Evolutionary conservation across 2,888 invertebrate genomes (phyloP), one percentile per base, ranked within the genome.

Genomic region (Amorpha juglandis): DNA sequence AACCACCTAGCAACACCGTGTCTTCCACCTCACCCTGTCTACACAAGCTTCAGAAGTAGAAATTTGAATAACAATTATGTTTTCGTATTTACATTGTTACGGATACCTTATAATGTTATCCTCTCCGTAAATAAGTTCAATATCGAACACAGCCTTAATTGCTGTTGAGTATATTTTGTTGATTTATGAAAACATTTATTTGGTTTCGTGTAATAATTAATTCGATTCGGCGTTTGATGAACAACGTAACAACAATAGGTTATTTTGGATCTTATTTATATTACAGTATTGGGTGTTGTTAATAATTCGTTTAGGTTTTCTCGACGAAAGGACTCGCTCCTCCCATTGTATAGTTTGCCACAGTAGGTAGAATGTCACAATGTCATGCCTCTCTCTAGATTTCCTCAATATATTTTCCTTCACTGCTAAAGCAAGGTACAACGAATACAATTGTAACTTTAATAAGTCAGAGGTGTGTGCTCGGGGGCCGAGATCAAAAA

Each of bases 141-240:
- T 12, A 42, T 19, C 12, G 12, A 19, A 6, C 19, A 12, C 16
- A 42, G 16, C 12, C 12, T 19, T 58, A 12, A 7, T 21, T 38
- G 6, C 11, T 19, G 19, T 42, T 14, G 33, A 53, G 33, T 53
- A 6, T 16, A 55, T 12, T 19, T 19, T 19, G 16, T 58, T 19
- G 12, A 6, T 19, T 58, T 42, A 9, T 19, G 19, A 19, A 16
- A 55, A 19, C 38, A 42, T 38, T 42, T 58, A 42, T 42, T 42
- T 42, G 38, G 58, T 19, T 58, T 58, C 58, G 16, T 58, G 8
- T 58, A 14, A 12, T 58, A 58, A 58, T 38, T 58, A 21, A 58
- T 42, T 58, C 42, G 16, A 55, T 58, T 58, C 16, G 7, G 12
- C 11, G 38, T 42, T 19, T 16, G 19, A 12, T 16, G 16, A 58